Base-by-base conservation (phyloP, 2,797 vertebrate species). In the Acanthopagrus latus region DNA sequence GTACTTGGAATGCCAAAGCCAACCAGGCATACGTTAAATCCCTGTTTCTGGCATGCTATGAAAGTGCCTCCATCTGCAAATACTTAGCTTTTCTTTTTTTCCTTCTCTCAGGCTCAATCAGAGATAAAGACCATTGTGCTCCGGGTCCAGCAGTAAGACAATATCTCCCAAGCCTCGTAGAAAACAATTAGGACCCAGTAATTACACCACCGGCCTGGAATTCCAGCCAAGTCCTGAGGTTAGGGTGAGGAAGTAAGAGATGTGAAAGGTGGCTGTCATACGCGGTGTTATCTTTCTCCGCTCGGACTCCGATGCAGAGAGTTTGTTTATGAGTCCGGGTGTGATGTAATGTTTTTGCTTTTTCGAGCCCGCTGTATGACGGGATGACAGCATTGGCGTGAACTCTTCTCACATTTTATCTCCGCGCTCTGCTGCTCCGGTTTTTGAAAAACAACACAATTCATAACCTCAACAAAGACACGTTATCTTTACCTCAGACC, bases 51-150 rank as follows among this genome's bases (percentile, higher is more conserved):
- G 92, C 91, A 86, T 76, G 50, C 83, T 82, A 87, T 89, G 67
- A 94, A 94, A 93, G 89, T 74, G 67, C 68, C 76, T 86, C 83
- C 89, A 94, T 93, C 92, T 95, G 92, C 87, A 91, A 94, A 92
- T 90, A 89, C 89, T 94, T 91, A 88, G 70, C 29, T 27, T 72
- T 66, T 73, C 79, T 77, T 78, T 83, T 55, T 20, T 54, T 54
- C 7, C 33, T 38, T 38, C 38, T 16, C 69, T 89, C 75, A 78
- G 50, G 82, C 89, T 92, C 83, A 94, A 93, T 92, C 89, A 92
- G 73, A 84, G 91, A 93, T 94, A 90, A 94, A 93, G 88, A 80
- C 74, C 86, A 92, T 89, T 91, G 87, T 91, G 84, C 79, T 90
- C 76, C 86, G 75, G 68, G 74, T 89, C 86, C 82, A 90, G 58